Evolutionary conservation across 2,888 invertebrate genomes (phyloP).

Genomic region (Microctonus hyperodae): DNA sequence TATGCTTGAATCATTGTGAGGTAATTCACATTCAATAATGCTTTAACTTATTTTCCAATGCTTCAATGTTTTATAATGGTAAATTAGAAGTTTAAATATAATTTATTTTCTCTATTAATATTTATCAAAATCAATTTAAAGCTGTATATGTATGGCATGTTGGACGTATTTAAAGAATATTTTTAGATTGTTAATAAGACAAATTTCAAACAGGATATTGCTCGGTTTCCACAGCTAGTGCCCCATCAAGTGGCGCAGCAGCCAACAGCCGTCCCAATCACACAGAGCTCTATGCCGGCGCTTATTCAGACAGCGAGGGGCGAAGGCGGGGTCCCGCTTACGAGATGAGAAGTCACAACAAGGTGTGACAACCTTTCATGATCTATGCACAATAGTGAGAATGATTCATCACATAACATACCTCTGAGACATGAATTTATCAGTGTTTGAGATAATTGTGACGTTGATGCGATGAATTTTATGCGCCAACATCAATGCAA

Average conservation of each 20-base stretch:
- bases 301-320: constrained; percentile 68
- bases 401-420: constrained; percentile 27
- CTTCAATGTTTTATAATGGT: too few relatives aligned
- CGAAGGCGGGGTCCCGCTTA: constrained; percentile 67
- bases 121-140: not conserved
- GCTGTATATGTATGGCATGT: not conserved
- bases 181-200: constrained; percentile 16
- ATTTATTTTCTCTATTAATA: not conserved
- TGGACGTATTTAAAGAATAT: not conserved
- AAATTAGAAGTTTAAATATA: not conserved
- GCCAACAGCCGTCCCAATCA: constrained; percentile 65
- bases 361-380: constrained; percentile 67
- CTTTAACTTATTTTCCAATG: not conserved
- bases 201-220: constrained; percentile 61
- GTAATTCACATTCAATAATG: not conserved
- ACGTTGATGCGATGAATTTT: constrained; percentile 15
- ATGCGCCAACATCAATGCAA: constrained; percentile 18
- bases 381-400: constrained; percentile 42
- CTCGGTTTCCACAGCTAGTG: constrained; percentile 63
- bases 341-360: constrained; percentile 76
- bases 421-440: constrained; percentile 46
- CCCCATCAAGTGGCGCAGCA: constrained; percentile 64
- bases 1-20: not conserved
- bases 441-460: constrained; percentile 38
- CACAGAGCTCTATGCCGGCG: constrained; percentile 76